Evolutionary conservation across 2,113 vertebrate genomes (phyloP), one percentile per base, ranked within the genome.

Genomic region (Columba livia): DNA sequence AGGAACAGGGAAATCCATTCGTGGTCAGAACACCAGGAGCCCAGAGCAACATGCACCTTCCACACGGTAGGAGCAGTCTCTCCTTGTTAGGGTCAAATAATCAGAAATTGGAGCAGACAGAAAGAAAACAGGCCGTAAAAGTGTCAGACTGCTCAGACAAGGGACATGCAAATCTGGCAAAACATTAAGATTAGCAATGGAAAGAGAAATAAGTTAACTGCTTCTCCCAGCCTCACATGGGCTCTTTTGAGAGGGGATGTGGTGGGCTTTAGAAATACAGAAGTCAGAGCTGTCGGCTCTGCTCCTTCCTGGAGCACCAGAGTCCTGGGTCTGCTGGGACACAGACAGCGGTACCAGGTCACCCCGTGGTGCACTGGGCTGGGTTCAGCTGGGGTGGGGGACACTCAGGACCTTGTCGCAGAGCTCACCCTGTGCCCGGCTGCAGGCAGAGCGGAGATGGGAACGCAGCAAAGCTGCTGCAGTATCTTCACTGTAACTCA

Each of bases 181-280:
- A 53, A 18, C 4, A 12, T 4, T 16, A 28, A 32, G 10, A 40
- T 12, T 2, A 42, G 48, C 38, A 32, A 9, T 11, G 29, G 84
- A 48, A 21, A 20, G 10, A 5, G 80, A 8, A 56, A 78, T 29
- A n/a, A 61, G 16, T 5, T 21, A 11, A 9, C 18, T 73, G 80
- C 88, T 42, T 42, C 42, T 42, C 42, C 42, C 42, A 58, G n/a
- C 24, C 51, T n/a, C 29, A 3, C 18, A 0, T 2, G 2, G 1
- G 23, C 44, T 36, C 10, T 6, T 4, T 8, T 1, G 11, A 28
- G 15, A 10, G 47, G n/a, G 5, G n/a, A 75, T 34, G 20, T 1
- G 0, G 0, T 1, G 10, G 36, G 23, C 5, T 53, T 14, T 15
- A 32, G 15, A 10, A 17, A 4, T 0, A 9, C 11, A 48, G 42